Evolutionary conservation across 2,113 vertebrate species (phyloP), one percentile per base, ranked within the genome.

Genomic region (Brachyhypopomus gauderio): DNA sequence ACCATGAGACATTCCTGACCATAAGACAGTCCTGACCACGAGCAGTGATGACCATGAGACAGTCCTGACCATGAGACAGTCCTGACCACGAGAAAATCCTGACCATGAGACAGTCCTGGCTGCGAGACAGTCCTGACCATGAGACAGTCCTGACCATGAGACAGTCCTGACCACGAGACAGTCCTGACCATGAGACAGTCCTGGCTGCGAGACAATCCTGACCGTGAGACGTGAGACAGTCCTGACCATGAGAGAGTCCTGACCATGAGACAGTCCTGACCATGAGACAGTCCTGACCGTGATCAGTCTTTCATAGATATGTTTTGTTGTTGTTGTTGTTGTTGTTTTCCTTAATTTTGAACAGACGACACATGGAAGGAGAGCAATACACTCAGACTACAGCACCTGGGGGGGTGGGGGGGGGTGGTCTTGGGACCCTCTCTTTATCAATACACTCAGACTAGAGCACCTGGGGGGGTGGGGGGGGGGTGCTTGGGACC

Each of bases 381-480:
- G 88, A 93, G 91, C 91, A 93, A 93, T 93, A 93, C 87, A 81
- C 75, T 82, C 74, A n/a, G n/a, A n/a, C n/a, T n/a, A n/a, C n/a
- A n/a, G n/a, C n/a, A n/a, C n/a, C n/a, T n/a, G n/a, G n/a, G n/a
- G n/a, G n/a, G n/a, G n/a, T n/a, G 8, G 45, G 73, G 34, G n/a
- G n/a, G 59, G 30, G 16, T 4, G 79, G 23, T 3, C 67, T 67
- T 27, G 55, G n/a, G 67, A 14, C 63, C 5, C 5, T 84, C 83
- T 70, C 74, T 67, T 74, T n/a, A n/a, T n/a, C n/a, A n/a, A n/a
- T n/a, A n/a, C n/a, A n/a, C n/a, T n/a, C n/a, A 75, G 79, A 86
- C 82, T 78, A 86, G 86, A 85, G 70, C 36, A 52, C 80, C 9
- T 3, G 60, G 63, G 84, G 56, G n/a, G n/a, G n/a, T n/a, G 77